These are phyloP conservation scores for Embidobia sp. DNA, from an alignment of 2,888 invertebrate genomes.

Conservation along the genomic window DNA sequence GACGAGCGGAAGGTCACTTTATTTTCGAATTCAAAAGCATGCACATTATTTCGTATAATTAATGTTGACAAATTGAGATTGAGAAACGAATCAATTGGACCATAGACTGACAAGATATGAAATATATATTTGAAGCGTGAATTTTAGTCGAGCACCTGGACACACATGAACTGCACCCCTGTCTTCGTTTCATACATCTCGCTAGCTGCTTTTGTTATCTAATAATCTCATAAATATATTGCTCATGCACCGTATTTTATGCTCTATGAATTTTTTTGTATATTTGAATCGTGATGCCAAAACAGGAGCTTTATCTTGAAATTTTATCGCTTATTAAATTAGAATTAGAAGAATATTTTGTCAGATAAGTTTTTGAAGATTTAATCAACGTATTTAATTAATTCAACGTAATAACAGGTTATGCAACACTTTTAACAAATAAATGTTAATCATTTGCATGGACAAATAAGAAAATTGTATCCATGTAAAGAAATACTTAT, in stretches of 20 bases:
- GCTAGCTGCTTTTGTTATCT: conserved; percentile 47
- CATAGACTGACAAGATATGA: conserved; percentile 56
- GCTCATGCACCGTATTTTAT: conserved; percentile 21
- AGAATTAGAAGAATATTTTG: conserved; percentile 5
- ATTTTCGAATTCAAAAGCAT: conserved; percentile 15
- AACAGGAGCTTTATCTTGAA: conserved; percentile 24
- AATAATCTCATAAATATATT: conserved; percentile 54
- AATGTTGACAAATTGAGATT: conserved; percentile 59
- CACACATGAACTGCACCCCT: conserved; percentile 50
- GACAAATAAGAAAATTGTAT: too few species aligned
- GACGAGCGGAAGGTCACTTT: conserved; percentile 7
- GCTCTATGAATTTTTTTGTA: conserved; percentile 38
- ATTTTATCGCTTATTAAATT: conserved; percentile 41
- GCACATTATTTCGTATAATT: conserved; percentile 40
- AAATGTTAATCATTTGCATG: too few species aligned
- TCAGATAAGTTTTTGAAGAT: not conserved
- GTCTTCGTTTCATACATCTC: conserved; percentile 11
- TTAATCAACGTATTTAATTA: too few species aligned
- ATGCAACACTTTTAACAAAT: too few species aligned
- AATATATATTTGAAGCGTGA: conserved; percentile 62
- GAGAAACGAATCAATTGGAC: conserved; percentile 18
- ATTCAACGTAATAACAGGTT: too few species aligned
- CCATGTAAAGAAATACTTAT: too few species aligned
- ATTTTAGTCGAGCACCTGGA: conserved; percentile 50
- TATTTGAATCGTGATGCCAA: conserved; percentile 15